Evolutionary conservation across 2,888 invertebrate species (phyloP).

Genomic region (Ctenicera cuprea): DNA sequence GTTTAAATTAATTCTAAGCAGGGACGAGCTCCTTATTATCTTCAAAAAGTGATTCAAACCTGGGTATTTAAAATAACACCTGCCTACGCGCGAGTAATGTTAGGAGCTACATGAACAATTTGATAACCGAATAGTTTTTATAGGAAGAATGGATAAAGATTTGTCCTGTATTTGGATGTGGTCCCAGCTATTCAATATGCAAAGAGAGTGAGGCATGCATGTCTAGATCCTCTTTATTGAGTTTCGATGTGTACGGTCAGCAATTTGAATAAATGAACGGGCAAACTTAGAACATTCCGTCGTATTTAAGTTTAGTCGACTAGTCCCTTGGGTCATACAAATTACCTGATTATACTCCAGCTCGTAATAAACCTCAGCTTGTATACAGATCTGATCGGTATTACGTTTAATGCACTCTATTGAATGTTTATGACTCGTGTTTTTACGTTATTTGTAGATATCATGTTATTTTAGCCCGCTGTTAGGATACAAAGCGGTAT

Average conservation of each 20-base stretch:
- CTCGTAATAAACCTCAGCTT: slow-evolving; percentile 55
- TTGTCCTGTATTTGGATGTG: slow-evolving; percentile 44
- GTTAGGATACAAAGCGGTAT: slow-evolving; percentile 9
- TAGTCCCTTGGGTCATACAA: slow-evolving; percentile 64
- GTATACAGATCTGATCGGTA: slow-evolving; percentile 56
- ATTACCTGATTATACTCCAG: slow-evolving; percentile 64
- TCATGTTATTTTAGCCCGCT: slow-evolving; percentile 42
- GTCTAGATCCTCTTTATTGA: slow-evolving; percentile 65
- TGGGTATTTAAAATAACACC: no score
- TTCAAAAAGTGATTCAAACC: no score
- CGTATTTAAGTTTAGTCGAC: slow-evolving; percentile 64
- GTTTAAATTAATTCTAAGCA: neutral
- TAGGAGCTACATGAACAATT: neutral
- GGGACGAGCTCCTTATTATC: neutral
- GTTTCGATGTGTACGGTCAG: slow-evolving; percentile 65
- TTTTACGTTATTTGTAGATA: slow-evolving; percentile 36
- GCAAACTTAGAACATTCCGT: slow-evolving; percentile 64
- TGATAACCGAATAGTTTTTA: slow-evolving; percentile 10
- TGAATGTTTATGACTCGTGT: slow-evolving; percentile 51
- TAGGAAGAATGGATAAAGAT: slow-evolving; percentile 1
- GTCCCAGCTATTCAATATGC: slow-evolving; percentile 60
- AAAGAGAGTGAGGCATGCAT: slow-evolving; percentile 62
- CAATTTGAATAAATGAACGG: slow-evolving; percentile 66
- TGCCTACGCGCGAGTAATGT: no score
- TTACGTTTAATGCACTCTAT: slow-evolving; percentile 56